Percentiles rank a stretch among this genome's conserved stretches.
Evolutionary conservation across 2,113 vertebrate genomes (phyloP).

Genomic region (Halcyon malimbica): DNA sequence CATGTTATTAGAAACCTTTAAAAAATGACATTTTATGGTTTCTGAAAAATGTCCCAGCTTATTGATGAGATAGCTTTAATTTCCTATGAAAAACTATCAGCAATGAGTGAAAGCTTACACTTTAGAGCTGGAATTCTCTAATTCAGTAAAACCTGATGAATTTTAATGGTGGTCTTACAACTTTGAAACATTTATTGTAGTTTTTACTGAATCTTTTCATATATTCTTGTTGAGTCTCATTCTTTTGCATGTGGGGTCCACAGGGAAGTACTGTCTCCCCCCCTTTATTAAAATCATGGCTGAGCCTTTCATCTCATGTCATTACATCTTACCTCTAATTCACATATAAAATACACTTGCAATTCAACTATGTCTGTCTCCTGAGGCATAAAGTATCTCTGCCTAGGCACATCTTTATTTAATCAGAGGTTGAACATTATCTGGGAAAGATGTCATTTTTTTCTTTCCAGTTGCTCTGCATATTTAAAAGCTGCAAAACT

Average conservation of each 20-base stretch:
- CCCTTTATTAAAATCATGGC: constrained; percentile 32
- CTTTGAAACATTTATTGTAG: not conserved
- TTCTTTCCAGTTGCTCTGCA: not conserved
- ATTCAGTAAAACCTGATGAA: not conserved
- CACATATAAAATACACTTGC: constrained; percentile 45
- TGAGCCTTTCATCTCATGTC: constrained; percentile 45
- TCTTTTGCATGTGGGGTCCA: not conserved
- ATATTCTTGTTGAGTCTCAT: constrained; percentile 1
- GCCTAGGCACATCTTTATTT: constrained; percentile 45
- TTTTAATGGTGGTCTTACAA: constrained; percentile 15
- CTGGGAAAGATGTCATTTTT: not conserved
- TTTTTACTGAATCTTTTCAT: not conserved
- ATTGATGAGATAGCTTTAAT: not conserved
- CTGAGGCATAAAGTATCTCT: not conserved
- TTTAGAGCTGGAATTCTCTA: not conserved
- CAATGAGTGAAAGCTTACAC: not conserved
- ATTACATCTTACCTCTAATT: constrained; percentile 57
- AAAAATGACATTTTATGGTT: not conserved
- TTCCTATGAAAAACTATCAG: too few relatives aligned
- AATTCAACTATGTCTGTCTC: constrained; percentile 16
- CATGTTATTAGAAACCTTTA: not conserved
- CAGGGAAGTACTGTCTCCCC: constrained; percentile 27
- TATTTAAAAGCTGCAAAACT: constrained; percentile 11
- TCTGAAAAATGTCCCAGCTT: not conserved
- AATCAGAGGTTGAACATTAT: constrained; percentile 11